Evolutionary conservation across 2,888 invertebrate genomes (phyloP).

Genomic region (Lordiphosa fenestrarum): DNA sequence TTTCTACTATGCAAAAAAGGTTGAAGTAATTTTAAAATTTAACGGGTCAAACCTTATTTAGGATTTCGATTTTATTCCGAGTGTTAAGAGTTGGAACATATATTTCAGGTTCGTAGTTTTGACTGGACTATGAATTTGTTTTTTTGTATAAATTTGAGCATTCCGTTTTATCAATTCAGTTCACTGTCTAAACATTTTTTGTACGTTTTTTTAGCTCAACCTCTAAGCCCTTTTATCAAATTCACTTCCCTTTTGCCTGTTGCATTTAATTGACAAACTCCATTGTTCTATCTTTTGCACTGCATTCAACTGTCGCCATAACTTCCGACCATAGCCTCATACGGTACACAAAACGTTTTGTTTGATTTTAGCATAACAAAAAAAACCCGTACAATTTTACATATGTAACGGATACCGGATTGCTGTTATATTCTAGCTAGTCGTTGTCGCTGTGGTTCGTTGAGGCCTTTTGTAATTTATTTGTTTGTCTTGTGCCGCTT

Average conservation of each 20-base stretch:
- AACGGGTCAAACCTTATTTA: no score
- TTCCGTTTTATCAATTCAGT: background rate
- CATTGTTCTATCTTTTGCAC: slow-evolving; percentile 17
- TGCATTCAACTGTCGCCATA: slow-evolving; percentile 55
- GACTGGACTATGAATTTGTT: no score
- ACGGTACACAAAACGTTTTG: slow-evolving; percentile 28
- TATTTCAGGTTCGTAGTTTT: no score
- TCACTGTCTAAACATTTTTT: background rate
- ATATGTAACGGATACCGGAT: slow-evolving; percentile 56
- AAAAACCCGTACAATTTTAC: slow-evolving; percentile 45
- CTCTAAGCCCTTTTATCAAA: background rate
- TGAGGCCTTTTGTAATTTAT: slow-evolving; percentile 58
- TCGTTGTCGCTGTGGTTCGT: slow-evolving; percentile 5
- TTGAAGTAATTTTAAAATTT: no score
- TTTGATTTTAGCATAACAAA: slow-evolving; percentile 60
- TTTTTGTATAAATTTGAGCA: no score
- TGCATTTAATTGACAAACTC: background rate
- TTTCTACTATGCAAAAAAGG: no score
- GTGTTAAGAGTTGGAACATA: no score
- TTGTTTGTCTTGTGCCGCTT: slow-evolving; percentile 55
- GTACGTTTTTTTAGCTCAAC: no score
- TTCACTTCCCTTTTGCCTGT: slow-evolving; percentile 6
- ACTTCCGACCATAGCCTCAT: slow-evolving; percentile 38
- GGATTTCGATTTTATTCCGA: no score
- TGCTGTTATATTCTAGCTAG: slow-evolving; percentile 36